These are phyloP conservation scores for Cyphomyrus discorhynchus DNA, from an alignment of 2,113 vertebrate genomes.

Conservation along the genomic window DNA sequence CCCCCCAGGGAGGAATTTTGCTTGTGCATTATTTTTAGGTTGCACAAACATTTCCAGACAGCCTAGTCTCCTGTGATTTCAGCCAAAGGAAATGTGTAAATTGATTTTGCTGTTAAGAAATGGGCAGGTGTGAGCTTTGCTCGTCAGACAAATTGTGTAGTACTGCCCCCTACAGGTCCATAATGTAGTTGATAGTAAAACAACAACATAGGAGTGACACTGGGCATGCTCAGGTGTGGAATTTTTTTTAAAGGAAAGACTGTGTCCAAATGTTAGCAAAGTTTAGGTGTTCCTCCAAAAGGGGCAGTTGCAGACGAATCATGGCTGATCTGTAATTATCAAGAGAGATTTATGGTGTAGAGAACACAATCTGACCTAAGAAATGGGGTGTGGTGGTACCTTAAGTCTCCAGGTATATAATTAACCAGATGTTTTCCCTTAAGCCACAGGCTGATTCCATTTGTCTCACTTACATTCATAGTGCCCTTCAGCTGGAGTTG, in stretches of 20 bases:
- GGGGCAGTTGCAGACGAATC: conserved; percentile 15
- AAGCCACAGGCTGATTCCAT: neutral
- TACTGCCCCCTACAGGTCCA: neutral
- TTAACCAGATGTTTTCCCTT: conserved; percentile 21
- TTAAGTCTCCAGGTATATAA: conserved; percentile 18
- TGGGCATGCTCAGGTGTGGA: neutral
- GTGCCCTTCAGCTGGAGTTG: neutral
- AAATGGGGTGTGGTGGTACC: neutral
- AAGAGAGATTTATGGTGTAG: neutral
- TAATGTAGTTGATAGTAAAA: neutral
- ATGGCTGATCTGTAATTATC: conserved; percentile 23
- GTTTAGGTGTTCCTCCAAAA: conserved; percentile 10
- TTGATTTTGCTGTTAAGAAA: neutral
- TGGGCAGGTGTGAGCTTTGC: neutral
- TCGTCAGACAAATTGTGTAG: neutral
- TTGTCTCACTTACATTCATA: conserved; percentile 15
- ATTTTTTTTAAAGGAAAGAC: neutral
- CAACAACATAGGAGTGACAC: neutral
- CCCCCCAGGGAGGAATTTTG: neutral
- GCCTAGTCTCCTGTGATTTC: neutral
- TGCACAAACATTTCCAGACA: neutral
- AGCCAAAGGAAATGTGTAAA: neutral
- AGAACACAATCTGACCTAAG: conserved; percentile 5
- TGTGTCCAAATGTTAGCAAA: conserved; percentile 28
- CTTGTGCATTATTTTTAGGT: neutral